A percentile compares a stretch with the other conserved stretches of the same genome.
Evolutionary conservation across 2,888 invertebrate species (phyloP).

Genomic region (Dasypogon diadema): DNA sequence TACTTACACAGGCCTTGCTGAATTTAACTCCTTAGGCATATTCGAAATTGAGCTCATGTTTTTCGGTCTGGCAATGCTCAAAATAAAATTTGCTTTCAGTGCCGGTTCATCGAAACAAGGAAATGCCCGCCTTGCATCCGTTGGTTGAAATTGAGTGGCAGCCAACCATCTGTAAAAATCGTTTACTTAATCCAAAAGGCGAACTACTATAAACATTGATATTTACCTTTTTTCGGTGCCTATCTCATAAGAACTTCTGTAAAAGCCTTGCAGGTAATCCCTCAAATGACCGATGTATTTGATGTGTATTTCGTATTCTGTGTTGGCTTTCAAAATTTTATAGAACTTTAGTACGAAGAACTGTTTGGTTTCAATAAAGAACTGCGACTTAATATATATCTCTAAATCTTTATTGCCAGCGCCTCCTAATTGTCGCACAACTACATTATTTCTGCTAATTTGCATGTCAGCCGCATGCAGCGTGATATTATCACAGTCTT

Average conservation of each 20-base stretch:
- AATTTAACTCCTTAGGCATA: conserved; percentile 72
- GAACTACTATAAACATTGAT: neutral
- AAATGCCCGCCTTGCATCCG: conserved; percentile 84
- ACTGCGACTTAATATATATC: conserved; percentile 68
- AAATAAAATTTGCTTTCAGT: conserved; percentile 82
- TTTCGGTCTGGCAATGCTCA: conserved; percentile 78
- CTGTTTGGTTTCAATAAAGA: conserved; percentile 74
- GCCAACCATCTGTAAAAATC: conserved; percentile 79
- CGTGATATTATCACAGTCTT: conserved; percentile 75
- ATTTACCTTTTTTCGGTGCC: conserved; percentile 77
- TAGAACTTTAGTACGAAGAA: conserved; percentile 78
- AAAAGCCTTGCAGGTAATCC: conserved; percentile 84
- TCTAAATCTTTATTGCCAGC: conserved; percentile 43
- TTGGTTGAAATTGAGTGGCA: conserved; percentile 85
- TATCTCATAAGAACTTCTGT: conserved; percentile 82
- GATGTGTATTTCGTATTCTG: conserved; percentile 77
- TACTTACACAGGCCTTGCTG: conserved; percentile 62
- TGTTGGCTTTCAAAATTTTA: conserved; percentile 72
- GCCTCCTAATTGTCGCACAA: conserved; percentile 63
- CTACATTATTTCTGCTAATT: conserved; percentile 73
- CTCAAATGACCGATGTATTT: conserved; percentile 80
- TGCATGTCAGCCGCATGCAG: conserved; percentile 80
- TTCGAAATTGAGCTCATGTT: conserved; percentile 84
- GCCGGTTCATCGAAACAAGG: conserved; percentile 92
- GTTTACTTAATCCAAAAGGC: neutral